A percentile compares a stretch with the other conserved stretches of the same genome.
These are phyloP conservation scores for Reinhardtius hippoglossoides DNA, from an alignment of 2,113 vertebrate species.

Conservation along the genomic window DNA sequence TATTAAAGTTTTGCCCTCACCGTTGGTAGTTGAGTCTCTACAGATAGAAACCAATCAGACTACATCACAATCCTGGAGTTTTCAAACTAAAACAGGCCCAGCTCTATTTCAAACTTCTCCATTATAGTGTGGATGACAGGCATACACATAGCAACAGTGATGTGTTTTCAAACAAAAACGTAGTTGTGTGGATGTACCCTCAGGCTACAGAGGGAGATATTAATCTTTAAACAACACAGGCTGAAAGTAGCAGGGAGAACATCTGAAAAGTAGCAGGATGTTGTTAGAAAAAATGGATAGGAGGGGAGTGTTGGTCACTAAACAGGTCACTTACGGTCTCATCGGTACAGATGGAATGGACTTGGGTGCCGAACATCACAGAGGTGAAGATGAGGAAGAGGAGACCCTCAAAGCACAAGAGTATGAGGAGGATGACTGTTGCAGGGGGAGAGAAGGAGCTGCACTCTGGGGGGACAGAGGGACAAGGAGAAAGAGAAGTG, in stretches of 20 bases:
- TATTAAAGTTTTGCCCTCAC: too few species aligned
- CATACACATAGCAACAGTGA: neutral
- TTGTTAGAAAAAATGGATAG: neutral
- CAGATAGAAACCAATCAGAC: too few species aligned
- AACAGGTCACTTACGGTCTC: constrained; percentile 91
- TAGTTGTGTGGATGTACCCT: neutral
- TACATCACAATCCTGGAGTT: too few species aligned
- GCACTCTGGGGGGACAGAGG: constrained; percentile 88
- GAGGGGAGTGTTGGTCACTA: constrained; percentile 16
- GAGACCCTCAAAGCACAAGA: constrained; percentile 96
- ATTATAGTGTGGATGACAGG: too few species aligned
- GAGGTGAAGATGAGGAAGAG: constrained; percentile 99
- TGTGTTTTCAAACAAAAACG: neutral
- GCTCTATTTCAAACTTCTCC: too few species aligned
- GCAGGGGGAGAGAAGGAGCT: constrained; percentile 97
- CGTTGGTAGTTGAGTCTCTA: too few species aligned
- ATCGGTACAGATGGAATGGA: constrained; percentile 99
- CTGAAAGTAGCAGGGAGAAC: constrained; percentile 11
- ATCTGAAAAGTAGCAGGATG: constrained; percentile 7
- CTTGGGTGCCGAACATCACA: constrained; percentile 99
- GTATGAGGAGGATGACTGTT: constrained; percentile 97
- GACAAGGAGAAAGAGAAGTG: constrained; percentile 52
- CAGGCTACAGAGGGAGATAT: neutral
- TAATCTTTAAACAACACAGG: constrained; percentile 27
- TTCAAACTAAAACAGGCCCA: too few species aligned